Evolutionary conservation across 2,797 vertebrate genomes (phyloP), one percentile per base, ranked within the genome.

Genomic region (Tamandua tetradactyla): DNA sequence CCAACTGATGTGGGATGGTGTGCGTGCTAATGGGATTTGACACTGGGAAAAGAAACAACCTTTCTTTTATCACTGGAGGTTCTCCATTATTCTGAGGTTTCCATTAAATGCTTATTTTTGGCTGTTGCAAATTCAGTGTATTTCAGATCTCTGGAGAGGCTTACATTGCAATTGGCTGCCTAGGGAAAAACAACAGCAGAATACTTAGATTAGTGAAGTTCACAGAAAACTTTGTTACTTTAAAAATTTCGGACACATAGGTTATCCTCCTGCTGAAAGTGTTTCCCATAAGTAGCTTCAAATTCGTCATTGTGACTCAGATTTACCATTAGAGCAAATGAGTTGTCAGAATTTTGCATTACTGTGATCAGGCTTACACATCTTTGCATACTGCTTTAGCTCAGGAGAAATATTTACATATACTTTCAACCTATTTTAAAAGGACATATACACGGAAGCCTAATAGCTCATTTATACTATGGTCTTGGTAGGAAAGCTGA

Each of bases 301-400:
- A 30, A 87, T 88, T 81, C n/a, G n/a, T 93, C 76, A 72, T 59
- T 79, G 90, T 94, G 92, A 88, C 78, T 89, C 82, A 55, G 90
- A 82, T 82, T 93, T 92, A 76, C 87, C 72, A 55, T 94, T 87
- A 85, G 9, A 80, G 66, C 25, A 83, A 95, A 96, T 94, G 61
- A 93, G 79, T 72, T 92, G 72, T 85, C 95, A 92, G 69, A 86
- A 94, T 97, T 97, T 95, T 95, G 76, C 79, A 97, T 96, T 88
- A 90, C 78, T 88, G n/a, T 74, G 68, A 90, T 95, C 72, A 82
- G 87, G 62, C 81, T 93, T 96, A 88, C 94, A 87, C 40, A 92
- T 94, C 71, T 96, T 93, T 91, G 13, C 85, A 75, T 95, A 80
- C 76, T 44, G n/a, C 55, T 55, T 87, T 64, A 93, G 69, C 78